Base-by-base conservation (phyloP, 2,888 invertebrate genomes). In the Dynastes grantii region DNA sequence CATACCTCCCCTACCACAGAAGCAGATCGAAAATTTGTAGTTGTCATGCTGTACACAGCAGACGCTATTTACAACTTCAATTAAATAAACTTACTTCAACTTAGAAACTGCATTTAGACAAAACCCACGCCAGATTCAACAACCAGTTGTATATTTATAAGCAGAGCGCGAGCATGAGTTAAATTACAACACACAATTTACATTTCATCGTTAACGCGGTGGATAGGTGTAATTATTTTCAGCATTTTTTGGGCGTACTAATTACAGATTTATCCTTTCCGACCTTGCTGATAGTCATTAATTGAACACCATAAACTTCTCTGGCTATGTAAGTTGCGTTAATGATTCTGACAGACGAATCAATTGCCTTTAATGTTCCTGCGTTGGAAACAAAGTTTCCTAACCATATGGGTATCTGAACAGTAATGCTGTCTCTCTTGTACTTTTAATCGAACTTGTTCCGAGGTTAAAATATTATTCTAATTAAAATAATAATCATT, bases 191-290 rank as follows among this genome's bases (percentile, higher is more conserved):
- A 73, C 22, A 73, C 58, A 45, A 58, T 73, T 73, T 61, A 61
- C 40, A 40, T 73, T 73, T 73, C 73, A 45, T 73, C 73, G 73
- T 73, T 73, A 73, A 27, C 73, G 61, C 40, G 16, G 58, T 40
- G 40, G 37, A 55, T 73, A 58, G 22, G 22, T 61, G 45, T 73
- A 73, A 73, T 73, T 73, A 73, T 73, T 61, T 61, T 73, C 40
- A 58, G 58, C 8, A 61, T 73, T 61, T 61, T 71, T 73, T 58
- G 37, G 45, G 58, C 40, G 37, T 73, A 61, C 73, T 73, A 73
- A 73, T 73, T 73, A 58, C 61, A 27, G 73, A 73, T 73, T 73
- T 73, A 73, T 73, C 73, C 61, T 73, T 9, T 22, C 61, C 40
- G 73, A 9, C 29, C 45, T 58, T 16, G 27, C 73, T 58, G 61